Conservation (phyloP, 2,113 vertebrate species). For the Thomomys bottae region DNA sequence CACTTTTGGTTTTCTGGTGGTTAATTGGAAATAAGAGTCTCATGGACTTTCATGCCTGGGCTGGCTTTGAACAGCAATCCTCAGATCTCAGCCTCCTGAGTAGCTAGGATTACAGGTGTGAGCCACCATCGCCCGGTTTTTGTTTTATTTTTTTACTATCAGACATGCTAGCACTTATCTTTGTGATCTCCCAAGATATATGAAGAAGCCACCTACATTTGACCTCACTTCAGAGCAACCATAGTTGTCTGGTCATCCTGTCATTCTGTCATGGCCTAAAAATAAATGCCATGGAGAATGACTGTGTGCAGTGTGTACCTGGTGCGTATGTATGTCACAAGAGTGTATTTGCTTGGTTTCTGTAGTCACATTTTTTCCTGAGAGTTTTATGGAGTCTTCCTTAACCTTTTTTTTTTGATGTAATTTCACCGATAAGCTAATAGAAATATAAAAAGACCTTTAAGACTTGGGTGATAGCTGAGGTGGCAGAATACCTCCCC, state of each 20-base stretch:
- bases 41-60: too few species aligned
- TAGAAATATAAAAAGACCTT: neutral
- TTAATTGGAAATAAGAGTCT: too few species aligned
- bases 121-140: too few species aligned
- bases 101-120: too few species aligned
- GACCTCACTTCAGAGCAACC: neutral
- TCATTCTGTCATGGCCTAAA: neutral
- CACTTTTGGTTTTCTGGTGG: too few species aligned
- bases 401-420: neutral
- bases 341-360: neutral
- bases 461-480: too few species aligned
- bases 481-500: too few species aligned
- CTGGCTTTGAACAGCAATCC: too few species aligned
- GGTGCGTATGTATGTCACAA: neutral
- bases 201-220: neutral
- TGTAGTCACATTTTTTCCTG: slow-evolving; percentile 26
- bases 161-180: slow-evolving; percentile 8
- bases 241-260: neutral
- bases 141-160: slow-evolving; percentile 13
- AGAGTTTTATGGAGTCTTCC: neutral
- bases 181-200: neutral
- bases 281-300: too few species aligned
- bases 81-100: too few species aligned
- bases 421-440: neutral
- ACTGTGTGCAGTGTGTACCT: too few species aligned